These are phyloP conservation scores for Platorchestia sp. DNA, from an alignment of 1,140 invertebrate genomes.

Conservation along the genomic window DNA sequence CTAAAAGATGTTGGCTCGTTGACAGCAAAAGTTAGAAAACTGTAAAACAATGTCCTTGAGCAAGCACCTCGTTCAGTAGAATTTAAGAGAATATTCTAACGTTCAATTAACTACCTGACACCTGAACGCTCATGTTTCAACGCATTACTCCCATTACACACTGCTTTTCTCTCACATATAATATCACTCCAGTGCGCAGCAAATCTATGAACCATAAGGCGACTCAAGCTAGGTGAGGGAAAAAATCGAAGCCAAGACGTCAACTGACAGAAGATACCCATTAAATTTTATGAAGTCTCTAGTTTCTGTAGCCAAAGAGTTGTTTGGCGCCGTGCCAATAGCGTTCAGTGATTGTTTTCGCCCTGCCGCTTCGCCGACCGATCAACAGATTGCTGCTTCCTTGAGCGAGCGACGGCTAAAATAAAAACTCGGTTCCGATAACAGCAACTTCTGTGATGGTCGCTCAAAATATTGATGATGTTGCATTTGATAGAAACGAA, in stretches of 20 bases:
- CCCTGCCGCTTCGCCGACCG: neutral
- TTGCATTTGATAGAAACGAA: no score
- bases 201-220: neutral
- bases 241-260: neutral
- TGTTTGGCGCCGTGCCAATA: neutral
- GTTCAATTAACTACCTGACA: neutral
- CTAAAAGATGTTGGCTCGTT: neutral
- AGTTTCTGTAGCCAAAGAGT: neutral
- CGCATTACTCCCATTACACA: neutral
- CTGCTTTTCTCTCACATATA: neutral
- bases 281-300: neutral
- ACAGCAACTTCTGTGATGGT: no score
- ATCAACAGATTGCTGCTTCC: constrained; percentile 4
- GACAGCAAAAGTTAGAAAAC: neutral
- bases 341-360: neutral
- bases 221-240: neutral
- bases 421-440: no score
- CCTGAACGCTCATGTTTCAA: neutral
- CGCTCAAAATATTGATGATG: no score
- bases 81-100: neutral
- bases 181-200: neutral
- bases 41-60: neutral
- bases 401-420: no score
- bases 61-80: neutral
- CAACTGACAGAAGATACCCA: neutral